Percentiles rank a stretch among this genome's conserved stretches.
Conservation (phyloP, 2,113 vertebrate species). For the Alligator mississippiensis region DNA sequence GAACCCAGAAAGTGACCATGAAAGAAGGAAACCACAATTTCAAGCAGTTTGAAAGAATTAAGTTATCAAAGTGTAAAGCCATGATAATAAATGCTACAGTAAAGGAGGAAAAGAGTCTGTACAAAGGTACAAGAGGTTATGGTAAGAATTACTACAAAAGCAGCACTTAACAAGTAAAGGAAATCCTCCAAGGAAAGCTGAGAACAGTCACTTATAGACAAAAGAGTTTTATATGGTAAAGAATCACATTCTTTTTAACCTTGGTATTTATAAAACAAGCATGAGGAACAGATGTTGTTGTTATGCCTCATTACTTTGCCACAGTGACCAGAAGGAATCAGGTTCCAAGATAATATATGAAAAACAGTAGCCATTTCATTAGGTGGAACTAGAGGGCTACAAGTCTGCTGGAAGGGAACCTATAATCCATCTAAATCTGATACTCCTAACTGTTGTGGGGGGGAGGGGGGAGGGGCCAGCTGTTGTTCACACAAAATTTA, state of each 20-base stretch:
- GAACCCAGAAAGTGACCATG: accelerated
- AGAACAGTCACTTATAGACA: not conserved
- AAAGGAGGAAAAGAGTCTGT: not conserved
- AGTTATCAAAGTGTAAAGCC: not conserved
- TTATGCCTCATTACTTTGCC: accelerated
- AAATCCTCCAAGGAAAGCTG: not conserved
- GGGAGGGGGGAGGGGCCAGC: not conserved
- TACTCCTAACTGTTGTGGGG: no score
- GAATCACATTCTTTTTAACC: not conserved
- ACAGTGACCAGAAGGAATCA: not conserved
- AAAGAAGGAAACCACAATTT: not conserved
- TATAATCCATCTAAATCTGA: not conserved
- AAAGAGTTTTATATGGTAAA: not conserved
- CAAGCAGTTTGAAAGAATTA: not conserved
- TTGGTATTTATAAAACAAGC: not conserved
- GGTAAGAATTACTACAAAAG: not conserved
- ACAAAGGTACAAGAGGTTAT: not conserved
- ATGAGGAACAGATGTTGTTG: not conserved
- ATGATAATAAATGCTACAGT: not conserved
- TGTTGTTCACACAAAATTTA: not conserved
- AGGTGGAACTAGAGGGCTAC: not conserved
- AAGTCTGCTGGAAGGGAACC: not conserved
- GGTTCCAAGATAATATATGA: not conserved
- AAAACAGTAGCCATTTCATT: not conserved
- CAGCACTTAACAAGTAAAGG: not conserved